phyloP scores from a whole-genome alignment of 2,113 vertebrate genomes.

The Hiodon alosoides region DNA sequence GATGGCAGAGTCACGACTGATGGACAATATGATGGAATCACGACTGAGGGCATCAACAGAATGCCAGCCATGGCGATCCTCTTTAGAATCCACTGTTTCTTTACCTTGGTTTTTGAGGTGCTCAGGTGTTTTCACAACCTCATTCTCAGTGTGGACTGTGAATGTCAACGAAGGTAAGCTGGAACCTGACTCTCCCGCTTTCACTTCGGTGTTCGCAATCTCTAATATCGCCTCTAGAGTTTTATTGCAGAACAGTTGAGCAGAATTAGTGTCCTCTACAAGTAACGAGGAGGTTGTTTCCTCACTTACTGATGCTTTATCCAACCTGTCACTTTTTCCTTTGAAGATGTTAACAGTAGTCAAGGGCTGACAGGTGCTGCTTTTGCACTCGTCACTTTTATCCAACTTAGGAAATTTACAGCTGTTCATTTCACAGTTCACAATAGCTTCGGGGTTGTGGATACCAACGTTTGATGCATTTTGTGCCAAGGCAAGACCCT shows the following conservation, averaged over 20 bases:
- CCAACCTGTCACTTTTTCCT: conserved; percentile 17
- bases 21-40: conserved; percentile 38
- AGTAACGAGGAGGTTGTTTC: conserved; percentile 4
- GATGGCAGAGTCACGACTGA: conserved; percentile 34
- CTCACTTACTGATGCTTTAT: neutral
- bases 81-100: conserved; percentile 2
- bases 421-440: conserved; percentile 9
- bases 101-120: neutral
- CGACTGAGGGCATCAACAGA: conserved; percentile 15
- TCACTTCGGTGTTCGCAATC: neutral
- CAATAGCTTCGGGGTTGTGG: neutral
- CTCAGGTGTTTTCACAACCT: neutral
- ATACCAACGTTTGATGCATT: conserved; percentile 21
- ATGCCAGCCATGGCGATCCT: conserved; percentile 14
- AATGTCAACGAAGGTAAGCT: conserved; percentile 13
- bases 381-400: conserved; percentile 1
- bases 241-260: neutral
- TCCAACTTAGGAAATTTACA: conserved; percentile 2
- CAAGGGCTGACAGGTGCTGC: neutral
- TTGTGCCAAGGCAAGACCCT: conserved; percentile 25
- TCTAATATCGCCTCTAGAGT: neutral
- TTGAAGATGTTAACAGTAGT: conserved; percentile 7
- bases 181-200: neutral
- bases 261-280: neutral
- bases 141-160: conserved; percentile 1